These are phyloP conservation scores for Oxyscelio sp. DNA, from an alignment of 2,888 invertebrate genomes.

Conservation along the genomic window DNA sequence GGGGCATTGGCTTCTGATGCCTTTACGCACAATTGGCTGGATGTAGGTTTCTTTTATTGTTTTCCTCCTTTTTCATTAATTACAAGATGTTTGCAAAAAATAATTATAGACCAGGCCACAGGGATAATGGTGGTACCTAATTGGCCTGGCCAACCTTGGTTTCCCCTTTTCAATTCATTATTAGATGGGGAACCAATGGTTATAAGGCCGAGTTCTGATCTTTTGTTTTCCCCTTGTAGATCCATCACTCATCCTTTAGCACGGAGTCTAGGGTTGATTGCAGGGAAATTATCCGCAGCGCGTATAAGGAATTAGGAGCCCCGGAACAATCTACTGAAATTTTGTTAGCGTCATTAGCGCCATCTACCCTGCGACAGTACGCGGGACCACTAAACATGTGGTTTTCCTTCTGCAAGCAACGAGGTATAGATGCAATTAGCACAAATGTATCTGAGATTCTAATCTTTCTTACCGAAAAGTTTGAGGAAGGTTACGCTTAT, in stretches of 20 bases:
- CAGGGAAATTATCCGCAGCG: not conserved
- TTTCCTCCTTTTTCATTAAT: constrained; percentile 63
- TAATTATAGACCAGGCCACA: constrained; percentile 49
- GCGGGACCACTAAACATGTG: constrained; percentile 17
- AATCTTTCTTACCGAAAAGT: constrained; percentile 26
- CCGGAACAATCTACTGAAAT: not conserved
- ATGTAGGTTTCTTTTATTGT: constrained; percentile 50
- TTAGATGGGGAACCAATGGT: not conserved
- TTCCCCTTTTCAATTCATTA: constrained; percentile 23
- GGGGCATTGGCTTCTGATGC: constrained; percentile 27
- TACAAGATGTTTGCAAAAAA: constrained; percentile 58
- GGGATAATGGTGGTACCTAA: constrained; percentile 53
- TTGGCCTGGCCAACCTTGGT: too few species aligned
- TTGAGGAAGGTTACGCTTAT: not conserved
- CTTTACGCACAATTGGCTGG: constrained; percentile 54
- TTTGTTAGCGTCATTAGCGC: constrained; percentile 43
- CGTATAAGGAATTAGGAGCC: not conserved
- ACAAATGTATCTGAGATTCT: not conserved
- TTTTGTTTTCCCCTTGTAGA: constrained; percentile 7
- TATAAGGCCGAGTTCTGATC: not conserved
- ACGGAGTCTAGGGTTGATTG: not conserved
- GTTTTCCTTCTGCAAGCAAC: not conserved
- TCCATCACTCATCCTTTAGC: not conserved
- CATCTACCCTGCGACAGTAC: constrained; percentile 66
- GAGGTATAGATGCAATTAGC: not conserved